Evolutionary conservation across 2,797 vertebrate genomes (phyloP).

Genomic region (Syncerus caffer): DNA sequence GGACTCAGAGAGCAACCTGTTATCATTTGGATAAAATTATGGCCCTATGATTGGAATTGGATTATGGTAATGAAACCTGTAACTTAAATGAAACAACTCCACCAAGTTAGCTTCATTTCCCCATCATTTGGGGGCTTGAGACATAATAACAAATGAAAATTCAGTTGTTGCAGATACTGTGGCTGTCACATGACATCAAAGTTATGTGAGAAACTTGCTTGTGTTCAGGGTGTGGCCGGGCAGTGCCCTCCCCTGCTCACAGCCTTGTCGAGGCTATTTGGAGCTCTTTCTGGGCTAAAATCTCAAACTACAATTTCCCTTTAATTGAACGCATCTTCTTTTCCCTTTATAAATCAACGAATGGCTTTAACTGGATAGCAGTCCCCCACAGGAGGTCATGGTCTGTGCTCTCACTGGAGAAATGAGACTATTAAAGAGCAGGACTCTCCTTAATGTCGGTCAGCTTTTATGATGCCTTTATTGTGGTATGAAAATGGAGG

Average conservation of each 20-base stretch:
- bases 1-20: background rate
- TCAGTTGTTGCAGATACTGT: background rate
- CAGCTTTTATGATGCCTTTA: background rate
- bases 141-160: background rate
- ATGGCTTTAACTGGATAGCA: background rate
- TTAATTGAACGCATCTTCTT: background rate
- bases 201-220: background rate
- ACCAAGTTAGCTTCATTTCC: background rate
- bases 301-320: background rate
- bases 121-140: background rate
- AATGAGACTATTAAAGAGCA: background rate
- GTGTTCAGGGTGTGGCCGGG: background rate
- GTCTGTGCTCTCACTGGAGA: background rate
- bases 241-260: background rate
- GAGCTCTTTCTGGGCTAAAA: background rate
- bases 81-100: background rate
- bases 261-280: background rate
- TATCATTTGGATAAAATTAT: background rate
- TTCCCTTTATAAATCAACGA: background rate
- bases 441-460: background rate
- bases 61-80: background rate
- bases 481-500: background rate
- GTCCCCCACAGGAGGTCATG: background rate
- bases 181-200: background rate
- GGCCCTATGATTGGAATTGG: background rate